Evolutionary conservation across 1,140 invertebrate genomes (phyloP), one percentile per base, ranked within the genome.

Genomic region (Bombus waltoni): DNA sequence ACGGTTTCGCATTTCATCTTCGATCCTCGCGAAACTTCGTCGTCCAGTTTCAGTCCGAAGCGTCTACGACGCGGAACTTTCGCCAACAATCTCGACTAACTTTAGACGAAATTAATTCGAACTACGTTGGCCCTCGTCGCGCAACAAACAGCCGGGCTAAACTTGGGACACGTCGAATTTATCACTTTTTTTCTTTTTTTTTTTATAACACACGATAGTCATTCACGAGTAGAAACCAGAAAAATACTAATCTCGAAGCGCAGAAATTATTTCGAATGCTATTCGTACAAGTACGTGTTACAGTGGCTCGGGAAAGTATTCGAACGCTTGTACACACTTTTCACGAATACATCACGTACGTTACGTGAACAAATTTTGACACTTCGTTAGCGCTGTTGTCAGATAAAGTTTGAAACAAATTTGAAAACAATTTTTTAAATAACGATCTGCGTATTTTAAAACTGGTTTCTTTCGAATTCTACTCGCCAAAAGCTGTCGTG

Each of bases 51-150:
- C n/a, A 22, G 38, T 15, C 40, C 6, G 71, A 28, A 53, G 47
- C 13, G 25, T 15, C 71, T 74, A 22, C 57, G 22, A 35, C 62
- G 44, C 6, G 15, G 1, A 83, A 83, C 73, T 77, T 83, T 57
- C 65, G 2, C 10, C 28, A 66, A 47, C 73, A 18, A 5, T 18
- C 9, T 22, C 40, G n/a, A n/a, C 15, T 18, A 83, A 47, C 59
- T 76, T 68, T 28, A 73, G n/a, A 83, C 38, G 18, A 68, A 76
- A 76, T 83, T 76, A 76, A 76, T 76, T 66, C 32, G 42, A 68
- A 42, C 15, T 42, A 35, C 80, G n/a, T 9, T 40, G 47, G 28
- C 38, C 35, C 3, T 59, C 35, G 32, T 25, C n/a, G 32, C 40
- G 42, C 62, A 28, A 59, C 18, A 79, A 76, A 71, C 38, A 15